Evolutionary conservation across 2,888 invertebrate species (phyloP), one percentile per base, ranked within the genome.

Genomic region (Drosophila barbarae): DNA sequence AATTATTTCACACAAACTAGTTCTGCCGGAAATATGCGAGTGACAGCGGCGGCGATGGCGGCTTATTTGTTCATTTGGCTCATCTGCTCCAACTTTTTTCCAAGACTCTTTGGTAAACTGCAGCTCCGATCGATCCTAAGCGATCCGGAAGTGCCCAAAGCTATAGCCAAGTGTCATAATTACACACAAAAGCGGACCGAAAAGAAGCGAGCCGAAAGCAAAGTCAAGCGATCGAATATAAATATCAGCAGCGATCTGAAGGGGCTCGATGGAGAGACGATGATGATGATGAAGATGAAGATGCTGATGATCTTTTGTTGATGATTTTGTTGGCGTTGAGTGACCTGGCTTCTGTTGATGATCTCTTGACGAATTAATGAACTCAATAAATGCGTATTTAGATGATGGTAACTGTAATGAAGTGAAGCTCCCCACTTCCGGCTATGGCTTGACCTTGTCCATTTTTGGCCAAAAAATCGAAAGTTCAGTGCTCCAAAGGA

Each of bases 301-400:
- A 12, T 39, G 35, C 1, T 35, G 35, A 3, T 15, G 61, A 41
- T 39, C 57, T 57, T 35, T 73, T 42, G 36, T 30, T 30, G 30
- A 30, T 46, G 6, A 9, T 28, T 18, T 26, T 46, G 23, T 23
- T 46, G 64, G 30, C 30, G 52, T 47, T 68, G 52, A 64, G 52
- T 64, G 69, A 49, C 69, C 60, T 72, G 80, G 74, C 77, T 79
- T 76, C 80, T 82, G 79, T 69, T 69, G 69, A 67, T 79, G 77
- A 65, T 82, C 65, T 66, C 79, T 80, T 71, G 28, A 82, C 36
- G 73, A 63, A 73, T 75, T 82, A 80, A 82, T 84, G 84, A 80
- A 82, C 80, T 73, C 70, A 10, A 60, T 50, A 55, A 63, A 70
- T 58, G 69, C 72, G 64, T 53, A 49, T 68, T 52, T 44, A 34